Evolutionary conservation across 2,888 invertebrate species (phyloP).

Genomic region (Argyresthia albistria): DNA sequence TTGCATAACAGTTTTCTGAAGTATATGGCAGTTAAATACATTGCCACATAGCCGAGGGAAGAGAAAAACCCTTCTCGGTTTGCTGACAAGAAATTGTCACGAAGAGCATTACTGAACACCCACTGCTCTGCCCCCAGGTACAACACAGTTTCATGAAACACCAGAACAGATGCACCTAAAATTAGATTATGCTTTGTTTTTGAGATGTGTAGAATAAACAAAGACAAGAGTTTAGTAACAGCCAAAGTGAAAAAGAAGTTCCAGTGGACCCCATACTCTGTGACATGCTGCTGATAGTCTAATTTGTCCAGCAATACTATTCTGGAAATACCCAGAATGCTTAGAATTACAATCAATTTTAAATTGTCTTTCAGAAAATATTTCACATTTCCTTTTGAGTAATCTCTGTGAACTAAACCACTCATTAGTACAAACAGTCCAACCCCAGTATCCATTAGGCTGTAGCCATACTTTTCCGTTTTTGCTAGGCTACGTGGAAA

Average conservation of each 20-base stretch:
- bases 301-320: conserved; percentile 73
- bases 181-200: conserved; percentile 28
- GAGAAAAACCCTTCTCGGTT: conserved; percentile 95
- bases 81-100: conserved; percentile 78
- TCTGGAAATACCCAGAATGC: conserved; percentile 76
- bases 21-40: conserved; percentile 84
- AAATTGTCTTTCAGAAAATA: conserved; percentile 27
- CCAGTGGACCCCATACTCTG: conserved; percentile 98
- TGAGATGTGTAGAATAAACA: conserved; percentile 60
- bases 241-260: conserved; percentile 98
- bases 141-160: conserved; percentile 78
- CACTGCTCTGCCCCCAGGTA: conserved; percentile 77
- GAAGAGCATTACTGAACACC: conserved; percentile 74
- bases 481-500: conserved; percentile 92
- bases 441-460: conserved; percentile 97
- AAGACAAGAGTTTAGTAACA: conserved; percentile 81
- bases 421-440: conserved; percentile 89
- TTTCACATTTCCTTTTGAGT: conserved; percentile 26
- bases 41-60: conserved; percentile 84
- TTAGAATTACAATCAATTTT: conserved; percentile 32
- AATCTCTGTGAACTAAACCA: conserved; percentile 77
- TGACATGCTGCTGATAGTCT: conserved; percentile 89
- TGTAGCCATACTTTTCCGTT: conserved; percentile 87
- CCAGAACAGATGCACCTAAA: conserved; percentile 67
- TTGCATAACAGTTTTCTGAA: conserved; percentile 70